Evolutionary conservation across 2,888 invertebrate species (phyloP).

Genomic region (Saturnia pavonia): DNA sequence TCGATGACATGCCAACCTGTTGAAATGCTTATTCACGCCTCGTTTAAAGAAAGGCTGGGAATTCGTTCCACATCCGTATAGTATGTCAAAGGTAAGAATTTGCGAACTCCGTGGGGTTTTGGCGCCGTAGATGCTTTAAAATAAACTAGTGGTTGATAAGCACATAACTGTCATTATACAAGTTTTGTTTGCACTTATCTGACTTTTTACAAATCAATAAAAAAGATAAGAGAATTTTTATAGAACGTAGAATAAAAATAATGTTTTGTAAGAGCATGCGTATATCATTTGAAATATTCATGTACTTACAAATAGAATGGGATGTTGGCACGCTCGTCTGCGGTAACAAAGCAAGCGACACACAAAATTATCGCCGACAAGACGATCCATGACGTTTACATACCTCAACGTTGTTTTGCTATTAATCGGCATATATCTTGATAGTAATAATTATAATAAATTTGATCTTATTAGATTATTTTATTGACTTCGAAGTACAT

Average conservation of each 20-base stretch:
- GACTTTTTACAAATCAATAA: conserved; percentile 5
- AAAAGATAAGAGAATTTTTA: background rate
- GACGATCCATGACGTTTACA: conserved; percentile 10
- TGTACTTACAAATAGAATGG: conserved; percentile 51
- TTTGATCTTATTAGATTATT: too few relatives aligned
- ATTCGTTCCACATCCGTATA: too few relatives aligned
- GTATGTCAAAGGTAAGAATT: too few relatives aligned
- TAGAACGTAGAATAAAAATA: conserved; percentile 14
- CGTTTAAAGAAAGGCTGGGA: too few relatives aligned
- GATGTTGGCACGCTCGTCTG: conserved; percentile 55
- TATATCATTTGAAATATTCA: conserved; percentile 36
- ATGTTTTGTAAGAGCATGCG: conserved; percentile 9
- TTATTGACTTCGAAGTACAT: background rate
- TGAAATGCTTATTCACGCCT: too few relatives aligned
- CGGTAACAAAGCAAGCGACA: conserved; percentile 57
- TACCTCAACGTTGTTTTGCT: background rate
- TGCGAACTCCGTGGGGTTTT: too few relatives aligned
- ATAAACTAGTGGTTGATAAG: too few relatives aligned
- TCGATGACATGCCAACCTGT: too few relatives aligned
- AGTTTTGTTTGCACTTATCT: background rate
- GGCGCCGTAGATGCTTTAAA: too few relatives aligned
- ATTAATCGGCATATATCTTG: background rate
- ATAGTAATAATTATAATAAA: background rate
- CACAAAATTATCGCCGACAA: conserved; percentile 53
- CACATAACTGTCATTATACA: background rate